Evolutionary conservation across 2,113 vertebrate species (phyloP).

Genomic region (Steatornis caripensis): DNA sequence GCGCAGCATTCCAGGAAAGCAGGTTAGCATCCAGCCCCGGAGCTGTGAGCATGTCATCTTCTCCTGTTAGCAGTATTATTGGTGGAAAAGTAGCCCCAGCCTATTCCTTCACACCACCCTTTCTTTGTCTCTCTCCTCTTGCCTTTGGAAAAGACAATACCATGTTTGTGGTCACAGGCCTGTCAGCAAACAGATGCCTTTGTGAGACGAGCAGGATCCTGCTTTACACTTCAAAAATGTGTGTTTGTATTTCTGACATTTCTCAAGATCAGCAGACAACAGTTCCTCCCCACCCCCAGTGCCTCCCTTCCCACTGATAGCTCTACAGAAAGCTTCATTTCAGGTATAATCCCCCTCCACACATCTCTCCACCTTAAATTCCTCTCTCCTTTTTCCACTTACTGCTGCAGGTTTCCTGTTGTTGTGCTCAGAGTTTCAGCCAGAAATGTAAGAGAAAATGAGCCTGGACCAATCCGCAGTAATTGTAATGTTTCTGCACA

Average conservation of each 20-base stretch:
- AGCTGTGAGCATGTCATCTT: neutral
- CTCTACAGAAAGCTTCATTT: neutral
- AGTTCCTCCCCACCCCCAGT: neutral
- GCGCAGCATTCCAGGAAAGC: neutral
- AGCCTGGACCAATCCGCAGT: neutral
- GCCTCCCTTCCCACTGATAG: neutral
- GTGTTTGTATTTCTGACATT: conserved; percentile 12
- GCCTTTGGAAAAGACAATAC: neutral
- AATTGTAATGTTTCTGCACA: neutral
- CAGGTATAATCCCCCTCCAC: neutral
- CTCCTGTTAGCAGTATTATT: neutral
- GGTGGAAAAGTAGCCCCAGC: neutral
- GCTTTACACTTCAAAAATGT: neutral
- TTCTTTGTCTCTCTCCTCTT: neutral
- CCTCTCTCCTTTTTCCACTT: neutral
- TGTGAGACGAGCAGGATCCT: neutral
- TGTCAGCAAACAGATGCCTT: conserved; percentile 47
- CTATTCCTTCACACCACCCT: neutral
- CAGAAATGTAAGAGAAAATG: neutral
- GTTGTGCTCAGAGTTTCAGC: neutral
- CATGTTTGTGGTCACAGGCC: neutral
- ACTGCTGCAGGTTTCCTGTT: neutral
- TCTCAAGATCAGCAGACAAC: neutral
- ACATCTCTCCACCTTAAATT: neutral
- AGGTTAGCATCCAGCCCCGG: neutral